Evolutionary conservation across 1,140 invertebrate species (phyloP).

Genomic region (Apis cerana): DNA sequence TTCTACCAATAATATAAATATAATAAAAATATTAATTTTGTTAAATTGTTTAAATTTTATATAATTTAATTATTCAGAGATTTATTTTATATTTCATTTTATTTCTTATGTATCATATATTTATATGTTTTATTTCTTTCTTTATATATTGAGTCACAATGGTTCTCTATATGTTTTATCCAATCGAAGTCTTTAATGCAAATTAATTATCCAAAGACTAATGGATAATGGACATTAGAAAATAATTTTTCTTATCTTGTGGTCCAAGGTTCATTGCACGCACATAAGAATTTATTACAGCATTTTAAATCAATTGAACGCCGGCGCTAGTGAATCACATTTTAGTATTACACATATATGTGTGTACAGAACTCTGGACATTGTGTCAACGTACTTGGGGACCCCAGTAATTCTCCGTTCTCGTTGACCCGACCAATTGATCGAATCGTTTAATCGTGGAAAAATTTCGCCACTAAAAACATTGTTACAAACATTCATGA

Average conservation of each 20-base stretch:
- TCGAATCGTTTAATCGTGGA: slow-evolving; percentile 58
- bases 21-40: not conserved
- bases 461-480: slow-evolving; percentile 48
- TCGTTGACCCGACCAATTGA: slow-evolving; percentile 57
- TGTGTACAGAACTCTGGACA: not conserved
- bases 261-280: slow-evolving; percentile 32
- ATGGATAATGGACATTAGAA: not conserved
- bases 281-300: slow-evolving; percentile 8
- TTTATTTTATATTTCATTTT: not conserved
- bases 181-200: not conserved
- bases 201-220: slow-evolving; percentile 13
- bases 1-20: not conserved
- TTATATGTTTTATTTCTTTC: not conserved
- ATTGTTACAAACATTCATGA: slow-evolving; percentile 4
- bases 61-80: not conserved
- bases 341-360: not conserved
- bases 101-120: not conserved
- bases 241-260: slow-evolving; percentile 23
- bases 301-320: slow-evolving; percentile 36
- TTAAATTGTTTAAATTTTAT: not conserved
- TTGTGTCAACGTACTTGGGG: slow-evolving; percentile 49
- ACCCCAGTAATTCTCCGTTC: slow-evolving; percentile 58
- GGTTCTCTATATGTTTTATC: not conserved
- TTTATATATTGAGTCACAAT: too few relatives aligned
- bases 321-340: slow-evolving; percentile 20